Conservation (phyloP, 64 coral and sea anemone genomes). For the Anthopleura sola region DNA sequence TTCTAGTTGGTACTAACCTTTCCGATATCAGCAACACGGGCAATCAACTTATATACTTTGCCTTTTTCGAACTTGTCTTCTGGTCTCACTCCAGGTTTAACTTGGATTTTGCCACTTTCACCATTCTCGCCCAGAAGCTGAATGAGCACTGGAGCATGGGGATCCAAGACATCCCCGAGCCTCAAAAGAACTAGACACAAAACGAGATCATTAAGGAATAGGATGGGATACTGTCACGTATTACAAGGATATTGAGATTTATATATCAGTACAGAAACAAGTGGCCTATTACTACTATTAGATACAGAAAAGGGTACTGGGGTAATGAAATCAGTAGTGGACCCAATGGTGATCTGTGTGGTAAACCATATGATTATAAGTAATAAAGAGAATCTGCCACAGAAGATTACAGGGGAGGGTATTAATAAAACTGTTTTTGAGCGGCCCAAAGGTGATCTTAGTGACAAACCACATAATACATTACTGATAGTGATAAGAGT, state of each 20-base stretch:
- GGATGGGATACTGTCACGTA: background rate
- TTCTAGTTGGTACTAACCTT: slow-evolving; percentile 29
- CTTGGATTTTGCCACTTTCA: slow-evolving; percentile 83
- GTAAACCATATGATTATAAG: no score
- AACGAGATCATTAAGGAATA: background rate
- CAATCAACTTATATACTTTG: slow-evolving; percentile 80
- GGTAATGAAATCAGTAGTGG: no score
- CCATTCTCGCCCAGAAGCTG: slow-evolving; percentile 75
- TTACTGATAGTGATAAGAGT: no score
- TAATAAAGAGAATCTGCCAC: no score
- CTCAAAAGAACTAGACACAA: slow-evolving; percentile 57
- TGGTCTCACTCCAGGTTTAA: slow-evolving; percentile 74
- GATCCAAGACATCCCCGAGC: slow-evolving; percentile 80
- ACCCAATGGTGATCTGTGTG: no score
- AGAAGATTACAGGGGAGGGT: no score
- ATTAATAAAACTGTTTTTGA: no score
- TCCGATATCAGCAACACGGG: slow-evolving; percentile 70
- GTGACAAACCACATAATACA: no score
- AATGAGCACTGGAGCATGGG: slow-evolving; percentile 65
- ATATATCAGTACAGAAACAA: background rate
- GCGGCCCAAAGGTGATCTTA: no score
- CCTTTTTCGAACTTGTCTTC: slow-evolving; percentile 73
- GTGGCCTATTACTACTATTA: background rate
- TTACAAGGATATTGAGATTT: no score
- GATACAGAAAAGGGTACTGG: background rate